These are phyloP conservation scores for Pollenia angustigena DNA, from an alignment of 2,888 invertebrate genomes.

Conservation along the genomic window DNA sequence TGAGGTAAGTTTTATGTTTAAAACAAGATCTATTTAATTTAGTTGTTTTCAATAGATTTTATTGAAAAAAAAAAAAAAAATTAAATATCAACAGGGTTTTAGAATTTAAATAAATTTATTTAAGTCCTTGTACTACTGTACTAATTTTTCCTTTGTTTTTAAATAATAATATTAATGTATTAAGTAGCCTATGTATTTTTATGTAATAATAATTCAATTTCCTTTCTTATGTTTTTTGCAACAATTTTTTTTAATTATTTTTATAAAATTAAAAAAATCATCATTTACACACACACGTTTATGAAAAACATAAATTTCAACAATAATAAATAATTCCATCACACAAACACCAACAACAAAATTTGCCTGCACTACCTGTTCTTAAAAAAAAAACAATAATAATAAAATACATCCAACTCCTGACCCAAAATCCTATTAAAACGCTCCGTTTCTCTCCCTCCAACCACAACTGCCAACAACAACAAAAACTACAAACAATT, in stretches of 20 bases:
- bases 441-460: not conserved
- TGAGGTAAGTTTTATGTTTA: slow-evolving; percentile 88
- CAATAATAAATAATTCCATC: slow-evolving; percentile 3
- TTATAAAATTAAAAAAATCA: slow-evolving; percentile 34
- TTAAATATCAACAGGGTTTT: slow-evolving; percentile 2
- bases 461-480: slow-evolving; percentile 16
- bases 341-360: slow-evolving; percentile 26
- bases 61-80: not conserved
- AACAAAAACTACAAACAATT: slow-evolving; percentile 70
- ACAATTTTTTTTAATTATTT: slow-evolving; percentile 30
- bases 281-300: slow-evolving; percentile 14
- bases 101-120: not conserved
- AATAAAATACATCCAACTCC: slow-evolving; percentile 18
- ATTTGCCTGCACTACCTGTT: slow-evolving; percentile 51
- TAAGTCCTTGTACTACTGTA: not conserved
- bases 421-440: slow-evolving; percentile 34
- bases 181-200: slow-evolving; percentile 18
- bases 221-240: slow-evolving; percentile 57
- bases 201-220: slow-evolving; percentile 50
- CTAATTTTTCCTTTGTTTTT: slow-evolving; percentile 5
- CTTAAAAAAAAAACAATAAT: not conserved
- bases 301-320: slow-evolving; percentile 31
- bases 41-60: not conserved
- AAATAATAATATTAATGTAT: not conserved
- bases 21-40: not conserved